A percentile compares a stretch with the other conserved stretches of the same genome.
phyloP scores from a whole-genome alignment of 2,888 invertebrate genomes.

The Willowsia nigromaculata region DNA sequence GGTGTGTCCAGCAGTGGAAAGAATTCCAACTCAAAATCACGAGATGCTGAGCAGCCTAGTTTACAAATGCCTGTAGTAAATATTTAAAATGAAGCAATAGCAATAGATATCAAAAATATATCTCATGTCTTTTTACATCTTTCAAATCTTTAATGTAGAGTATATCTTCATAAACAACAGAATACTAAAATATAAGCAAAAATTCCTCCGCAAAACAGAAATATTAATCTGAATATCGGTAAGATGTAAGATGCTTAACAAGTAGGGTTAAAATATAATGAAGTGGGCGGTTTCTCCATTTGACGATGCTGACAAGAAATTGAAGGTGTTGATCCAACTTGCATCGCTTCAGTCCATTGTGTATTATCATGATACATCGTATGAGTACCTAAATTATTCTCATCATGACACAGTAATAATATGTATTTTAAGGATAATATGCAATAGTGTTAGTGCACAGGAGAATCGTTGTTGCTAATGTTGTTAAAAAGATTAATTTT shows the following conservation, averaged over 20 bases:
- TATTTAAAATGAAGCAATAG: too few species aligned
- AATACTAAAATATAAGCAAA: too few species aligned
- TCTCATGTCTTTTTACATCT: too few species aligned
- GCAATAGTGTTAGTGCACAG: not conserved
- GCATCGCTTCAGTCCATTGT: not conserved
- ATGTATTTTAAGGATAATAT: slow-evolving; percentile 11
- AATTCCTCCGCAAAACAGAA: too few species aligned
- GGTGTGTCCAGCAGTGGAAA: slow-evolving; percentile 7
- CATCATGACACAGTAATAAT: not conserved
- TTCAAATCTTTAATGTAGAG: too few species aligned
- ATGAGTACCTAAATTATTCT: not conserved
- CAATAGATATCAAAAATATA: too few species aligned
- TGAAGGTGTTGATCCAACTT: not conserved
- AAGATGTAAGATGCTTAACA: not conserved
- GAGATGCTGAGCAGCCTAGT: not conserved
- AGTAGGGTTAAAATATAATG: not conserved
- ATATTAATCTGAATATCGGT: not conserved
- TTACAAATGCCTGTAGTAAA: too few species aligned
- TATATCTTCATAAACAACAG: too few species aligned
- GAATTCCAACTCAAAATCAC: not conserved
- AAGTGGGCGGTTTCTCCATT: slow-evolving; percentile 7
- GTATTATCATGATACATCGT: not conserved
- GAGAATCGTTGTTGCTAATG: not conserved
- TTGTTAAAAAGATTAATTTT: not conserved
- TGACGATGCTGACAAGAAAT: slow-evolving; percentile 8